phyloP scores from a whole-genome alignment of 30 jellyfish, hydroid and myxozoan species.

The Aurelia sp. region DNA sequence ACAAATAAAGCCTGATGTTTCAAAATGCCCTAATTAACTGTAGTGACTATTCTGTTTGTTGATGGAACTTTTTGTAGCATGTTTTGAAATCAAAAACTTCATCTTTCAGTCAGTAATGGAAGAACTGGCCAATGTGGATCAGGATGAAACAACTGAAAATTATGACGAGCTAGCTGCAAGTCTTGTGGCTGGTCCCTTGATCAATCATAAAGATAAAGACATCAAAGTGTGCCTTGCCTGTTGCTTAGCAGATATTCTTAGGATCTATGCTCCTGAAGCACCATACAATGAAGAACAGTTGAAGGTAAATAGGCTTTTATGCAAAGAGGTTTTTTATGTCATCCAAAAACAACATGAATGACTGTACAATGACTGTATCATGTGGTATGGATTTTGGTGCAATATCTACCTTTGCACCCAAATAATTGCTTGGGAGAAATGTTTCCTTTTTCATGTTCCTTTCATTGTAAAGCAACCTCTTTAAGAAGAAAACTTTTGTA shows the following conservation, averaged over 20 bases:
- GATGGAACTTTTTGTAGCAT: neutral
- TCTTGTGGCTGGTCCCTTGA: constrained; percentile 70
- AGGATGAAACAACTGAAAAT: constrained; percentile 75
- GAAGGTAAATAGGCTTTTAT: constrained; percentile 54
- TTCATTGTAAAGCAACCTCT: too few species aligned
- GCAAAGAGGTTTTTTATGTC: neutral
- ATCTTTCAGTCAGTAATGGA: constrained; percentile 72
- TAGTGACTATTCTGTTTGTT: neutral
- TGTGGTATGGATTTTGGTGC: too few species aligned
- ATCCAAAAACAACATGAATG: too few species aligned
- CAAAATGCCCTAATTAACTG: neutral
- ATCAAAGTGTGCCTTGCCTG: constrained; percentile 88
- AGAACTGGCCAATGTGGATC: constrained; percentile 87
- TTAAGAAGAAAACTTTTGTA: too few species aligned
- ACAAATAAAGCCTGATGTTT: neutral
- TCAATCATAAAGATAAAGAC: constrained; percentile 87
- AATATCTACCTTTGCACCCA: too few species aligned
- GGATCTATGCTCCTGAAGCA: constrained; percentile 96
- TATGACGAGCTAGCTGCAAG: constrained; percentile 89
- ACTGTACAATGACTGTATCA: too few species aligned
- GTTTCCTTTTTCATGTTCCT: too few species aligned
- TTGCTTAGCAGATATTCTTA: constrained; percentile 89
- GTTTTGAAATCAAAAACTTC: neutral
- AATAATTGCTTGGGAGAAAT: too few species aligned
- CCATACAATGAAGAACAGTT: constrained; percentile 93